These are phyloP conservation scores for Chouioia cunea DNA, from an alignment of 2,888 invertebrate genomes.

Conservation along the genomic window DNA sequence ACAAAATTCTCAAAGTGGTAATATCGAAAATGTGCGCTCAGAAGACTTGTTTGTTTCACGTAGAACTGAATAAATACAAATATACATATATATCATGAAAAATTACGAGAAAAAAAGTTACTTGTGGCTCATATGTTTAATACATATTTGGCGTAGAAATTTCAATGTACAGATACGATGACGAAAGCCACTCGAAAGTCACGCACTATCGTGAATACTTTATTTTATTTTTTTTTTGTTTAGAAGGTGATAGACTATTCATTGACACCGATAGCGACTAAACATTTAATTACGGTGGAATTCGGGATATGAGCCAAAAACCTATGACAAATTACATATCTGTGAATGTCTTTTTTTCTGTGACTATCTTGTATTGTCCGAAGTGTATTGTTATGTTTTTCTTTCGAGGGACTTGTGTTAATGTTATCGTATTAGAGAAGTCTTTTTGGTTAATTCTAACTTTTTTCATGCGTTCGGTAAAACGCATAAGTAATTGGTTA, in stretches of 20 bases:
- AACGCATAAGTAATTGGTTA: constrained; percentile 33
- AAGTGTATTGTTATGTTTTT: constrained; percentile 36
- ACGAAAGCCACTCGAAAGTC: constrained; percentile 43
- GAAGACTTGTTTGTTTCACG: constrained; percentile 44
- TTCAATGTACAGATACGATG: constrained; percentile 32
- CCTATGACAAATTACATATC: constrained; percentile 30
- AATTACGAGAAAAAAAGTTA: constrained; percentile 35
- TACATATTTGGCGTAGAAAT: constrained; percentile 36
- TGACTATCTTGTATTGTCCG: constrained; percentile 42
- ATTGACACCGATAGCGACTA: constrained; percentile 24
- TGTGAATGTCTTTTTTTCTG: constrained; percentile 12
- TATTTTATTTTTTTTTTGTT: constrained; percentile 12
- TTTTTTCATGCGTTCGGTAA: constrained; percentile 11
- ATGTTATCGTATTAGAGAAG: constrained; percentile 19
- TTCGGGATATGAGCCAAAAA: constrained; percentile 25
- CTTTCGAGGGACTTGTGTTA: constrained; percentile 40
- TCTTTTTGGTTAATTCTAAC: constrained; percentile 1
- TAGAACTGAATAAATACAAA: constrained; percentile 23
- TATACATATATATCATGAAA: constrained; percentile 25
- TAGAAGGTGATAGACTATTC: constrained; percentile 13
- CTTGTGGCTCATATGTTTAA: constrained; percentile 18
- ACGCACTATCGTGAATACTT: not conserved
- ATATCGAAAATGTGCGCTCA: constrained; percentile 56
- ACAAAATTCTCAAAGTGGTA: constrained; percentile 37
- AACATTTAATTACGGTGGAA: constrained; percentile 10